A percentile compares a stretch with the other conserved stretches of the same genome.
phyloP scores from a whole-genome alignment of 2,113 vertebrate genomes.

The Ictalurus furcatus region DNA sequence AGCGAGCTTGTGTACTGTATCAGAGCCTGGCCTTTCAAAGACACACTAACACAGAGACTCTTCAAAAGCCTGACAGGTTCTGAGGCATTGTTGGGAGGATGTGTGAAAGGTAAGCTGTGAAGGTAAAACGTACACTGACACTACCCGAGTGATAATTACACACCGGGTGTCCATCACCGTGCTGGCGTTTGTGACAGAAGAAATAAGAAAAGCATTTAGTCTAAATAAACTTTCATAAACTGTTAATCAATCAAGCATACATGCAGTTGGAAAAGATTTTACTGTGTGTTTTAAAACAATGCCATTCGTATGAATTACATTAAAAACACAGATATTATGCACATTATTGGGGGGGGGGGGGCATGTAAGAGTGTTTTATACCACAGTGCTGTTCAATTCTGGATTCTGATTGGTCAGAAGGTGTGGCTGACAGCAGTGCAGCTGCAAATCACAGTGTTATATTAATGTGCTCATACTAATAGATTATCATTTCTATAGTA shows the following conservation, averaged over 20 bases:
- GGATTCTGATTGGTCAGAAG: background rate
- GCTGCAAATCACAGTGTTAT: background rate
- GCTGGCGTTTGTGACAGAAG: background rate
- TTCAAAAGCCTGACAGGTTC: background rate
- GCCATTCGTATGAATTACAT: background rate
- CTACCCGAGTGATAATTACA: background rate
- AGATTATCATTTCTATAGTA: too few relatives aligned
- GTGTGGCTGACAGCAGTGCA: background rate
- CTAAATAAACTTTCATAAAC: background rate
- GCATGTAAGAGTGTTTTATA: background rate
- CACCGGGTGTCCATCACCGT: background rate
- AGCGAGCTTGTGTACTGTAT: background rate
- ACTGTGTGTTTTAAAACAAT: background rate
- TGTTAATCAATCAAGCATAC: background rate
- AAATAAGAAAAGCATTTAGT: background rate
- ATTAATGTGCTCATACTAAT: background rate
- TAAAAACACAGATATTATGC: background rate
- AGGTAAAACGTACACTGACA: background rate
- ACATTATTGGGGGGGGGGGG: too few relatives aligned
- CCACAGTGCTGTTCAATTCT: background rate
- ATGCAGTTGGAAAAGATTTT: background rate
- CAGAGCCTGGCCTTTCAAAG: background rate
- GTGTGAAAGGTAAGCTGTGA: background rate
- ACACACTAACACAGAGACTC: background rate
- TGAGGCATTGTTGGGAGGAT: too few relatives aligned